Conservation (phyloP, 2,797 vertebrate genomes). For the Diplodus sargus region DNA sequence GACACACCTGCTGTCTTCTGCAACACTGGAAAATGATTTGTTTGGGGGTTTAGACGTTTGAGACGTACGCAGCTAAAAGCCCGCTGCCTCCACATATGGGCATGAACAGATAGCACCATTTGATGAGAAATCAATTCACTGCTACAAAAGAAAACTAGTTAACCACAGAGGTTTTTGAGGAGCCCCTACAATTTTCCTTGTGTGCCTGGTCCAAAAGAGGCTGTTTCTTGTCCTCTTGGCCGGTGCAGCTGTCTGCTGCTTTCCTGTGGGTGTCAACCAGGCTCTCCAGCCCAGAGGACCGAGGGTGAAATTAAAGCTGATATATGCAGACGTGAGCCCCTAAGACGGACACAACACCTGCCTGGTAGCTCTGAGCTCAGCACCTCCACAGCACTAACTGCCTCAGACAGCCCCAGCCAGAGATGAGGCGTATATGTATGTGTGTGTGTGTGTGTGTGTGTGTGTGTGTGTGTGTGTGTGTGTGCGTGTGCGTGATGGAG, state of each 20-base stretch:
- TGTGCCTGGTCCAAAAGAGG: conserved; percentile 31
- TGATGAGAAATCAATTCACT: conserved; percentile 45
- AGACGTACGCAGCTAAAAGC: conserved; percentile 30
- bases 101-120: conserved; percentile 14
- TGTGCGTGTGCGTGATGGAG: conserved; percentile 18
- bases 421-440: conserved; percentile 44
- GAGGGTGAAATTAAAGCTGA: conserved; percentile 75
- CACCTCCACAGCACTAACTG: conserved; percentile 57
- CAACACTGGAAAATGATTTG: conserved; percentile 44
- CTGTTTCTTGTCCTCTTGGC: conserved; percentile 40
- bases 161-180: conserved; percentile 52
- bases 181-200: conserved; percentile 51
- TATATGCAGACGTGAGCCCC: conserved; percentile 68
- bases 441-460: conserved; percentile 8
- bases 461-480: conserved; percentile 7
- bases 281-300: conserved; percentile 42
- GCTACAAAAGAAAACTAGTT: conserved; percentile 55
- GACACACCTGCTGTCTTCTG: conserved; percentile 32
- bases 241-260: conserved; percentile 34
- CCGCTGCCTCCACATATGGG: conserved; percentile 9
- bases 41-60: conserved; percentile 44
- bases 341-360: conserved; percentile 71
- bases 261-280: conserved; percentile 44
- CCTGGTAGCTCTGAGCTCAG: conserved; percentile 62
- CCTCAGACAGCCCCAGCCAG: conserved; percentile 62